Evolutionary conservation across 2,888 invertebrate genomes (phyloP).

Genomic region (Cheilosia impressa): DNA sequence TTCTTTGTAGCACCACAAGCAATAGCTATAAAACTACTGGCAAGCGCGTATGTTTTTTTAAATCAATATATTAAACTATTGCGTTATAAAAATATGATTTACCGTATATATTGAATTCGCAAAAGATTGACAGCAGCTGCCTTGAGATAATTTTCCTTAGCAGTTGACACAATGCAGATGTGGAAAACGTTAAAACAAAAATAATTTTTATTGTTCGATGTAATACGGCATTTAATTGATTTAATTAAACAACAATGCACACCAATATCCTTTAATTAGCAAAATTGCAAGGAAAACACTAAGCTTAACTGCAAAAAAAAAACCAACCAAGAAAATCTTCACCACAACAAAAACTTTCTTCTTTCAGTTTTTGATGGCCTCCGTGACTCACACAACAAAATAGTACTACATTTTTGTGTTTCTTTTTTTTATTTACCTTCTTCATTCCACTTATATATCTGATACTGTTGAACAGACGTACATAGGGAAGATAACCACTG

Average conservation of each 20-base stretch:
- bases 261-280: neutral
- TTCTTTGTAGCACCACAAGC: conserved; percentile 2
- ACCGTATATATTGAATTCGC: conserved; percentile 22
- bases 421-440: conserved; percentile 33
- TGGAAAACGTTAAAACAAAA: neutral
- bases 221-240: conserved; percentile 20
- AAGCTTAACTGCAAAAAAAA: conserved; percentile 24
- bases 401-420: conserved; percentile 46
- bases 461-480: conserved; percentile 18
- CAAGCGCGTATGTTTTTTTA: neutral
- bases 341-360: conserved; percentile 74
- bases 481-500: conserved; percentile 3
- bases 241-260: neutral
- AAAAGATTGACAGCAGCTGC: conserved; percentile 55
- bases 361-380: conserved; percentile 59
- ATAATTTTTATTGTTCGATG: neutral
- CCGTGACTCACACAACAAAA: conserved; percentile 69
- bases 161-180: conserved; percentile 12
- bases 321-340: conserved; percentile 38
- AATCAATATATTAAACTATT: conserved; percentile 17
- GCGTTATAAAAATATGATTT: conserved; percentile 5
- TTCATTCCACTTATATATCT: conserved; percentile 12
- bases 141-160: conserved; percentile 18
- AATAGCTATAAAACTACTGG: neutral
- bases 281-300: conserved; percentile 6